These are phyloP conservation scores for Caenorhabditis sinica DNA, from an alignment of 2,888 invertebrate genomes.

Conservation along the genomic window DNA sequence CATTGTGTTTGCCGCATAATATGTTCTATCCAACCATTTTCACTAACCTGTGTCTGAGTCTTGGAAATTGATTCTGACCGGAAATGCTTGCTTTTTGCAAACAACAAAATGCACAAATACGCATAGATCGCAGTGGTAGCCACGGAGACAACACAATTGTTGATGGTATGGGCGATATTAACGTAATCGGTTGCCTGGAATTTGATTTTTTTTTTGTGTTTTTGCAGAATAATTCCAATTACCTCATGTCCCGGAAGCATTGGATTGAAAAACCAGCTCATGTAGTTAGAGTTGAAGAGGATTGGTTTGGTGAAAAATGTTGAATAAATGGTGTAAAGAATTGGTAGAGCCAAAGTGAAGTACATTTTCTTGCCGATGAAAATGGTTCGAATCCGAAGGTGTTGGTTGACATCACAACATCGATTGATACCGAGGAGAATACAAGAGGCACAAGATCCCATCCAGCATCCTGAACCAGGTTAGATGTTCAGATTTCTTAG, in stretches of 20 bases:
- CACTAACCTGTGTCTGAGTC: conserved; percentile 29
- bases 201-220: background rate
- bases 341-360: background rate
- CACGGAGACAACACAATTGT: conserved; percentile 31
- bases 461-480: conserved; percentile 22
- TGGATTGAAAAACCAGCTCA: conserved; percentile 56
- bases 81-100: conserved; percentile 38
- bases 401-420: conserved; percentile 32
- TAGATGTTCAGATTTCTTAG: background rate
- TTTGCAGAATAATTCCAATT: background rate
- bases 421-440: conserved; percentile 43
- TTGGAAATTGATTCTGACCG: conserved; percentile 26
- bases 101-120: conserved; percentile 27
- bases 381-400: conserved; percentile 16
- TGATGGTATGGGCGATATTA: conserved; percentile 26
- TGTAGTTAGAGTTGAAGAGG: conserved; percentile 36
- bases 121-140: conserved; percentile 33
- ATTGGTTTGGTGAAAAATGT: conserved; percentile 44
- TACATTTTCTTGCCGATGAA: conserved; percentile 32
- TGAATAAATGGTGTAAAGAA: conserved; percentile 35
- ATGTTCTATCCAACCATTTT: no score
- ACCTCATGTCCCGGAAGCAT: conserved; percentile 24
- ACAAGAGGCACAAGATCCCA: conserved; percentile 42
- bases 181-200: conserved; percentile 31
- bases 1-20: no score